These are phyloP conservation scores for Cyphomyrus plagiostoma DNA, from an alignment of 2,113 vertebrate species.

Conservation along the genomic window DNA sequence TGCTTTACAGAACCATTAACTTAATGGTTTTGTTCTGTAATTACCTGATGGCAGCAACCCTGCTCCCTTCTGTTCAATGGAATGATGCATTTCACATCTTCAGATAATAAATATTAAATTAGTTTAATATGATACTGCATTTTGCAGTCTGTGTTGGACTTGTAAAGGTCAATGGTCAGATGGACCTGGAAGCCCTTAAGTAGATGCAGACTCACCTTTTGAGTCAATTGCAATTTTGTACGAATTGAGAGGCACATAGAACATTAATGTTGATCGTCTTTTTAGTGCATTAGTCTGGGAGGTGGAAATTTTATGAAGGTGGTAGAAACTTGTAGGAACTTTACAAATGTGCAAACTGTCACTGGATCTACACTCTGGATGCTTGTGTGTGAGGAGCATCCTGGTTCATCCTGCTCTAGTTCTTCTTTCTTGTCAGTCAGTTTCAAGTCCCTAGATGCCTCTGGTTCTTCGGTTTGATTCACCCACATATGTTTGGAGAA, in stretches of 20 bases:
- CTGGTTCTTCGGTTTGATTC: background rate
- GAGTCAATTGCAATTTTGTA: background rate
- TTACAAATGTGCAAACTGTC: background rate
- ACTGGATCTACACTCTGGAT: background rate
- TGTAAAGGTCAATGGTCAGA: background rate
- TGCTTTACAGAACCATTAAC: background rate
- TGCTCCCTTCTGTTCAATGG: background rate
- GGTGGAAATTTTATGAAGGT: background rate
- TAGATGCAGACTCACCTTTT: background rate
- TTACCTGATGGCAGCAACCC: background rate
- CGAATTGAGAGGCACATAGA: background rate
- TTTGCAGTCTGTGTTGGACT: background rate
- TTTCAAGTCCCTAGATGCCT: background rate
- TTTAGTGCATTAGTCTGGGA: background rate
- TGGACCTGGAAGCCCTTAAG: background rate
- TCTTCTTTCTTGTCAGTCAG: background rate
- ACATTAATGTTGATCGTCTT: background rate
- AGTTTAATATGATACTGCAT: background rate
- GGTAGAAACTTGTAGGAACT: background rate
- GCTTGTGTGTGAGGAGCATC: background rate
- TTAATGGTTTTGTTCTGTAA: constrained; percentile 12
- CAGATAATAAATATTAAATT: background rate
- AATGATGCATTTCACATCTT: background rate
- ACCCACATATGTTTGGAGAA: background rate
- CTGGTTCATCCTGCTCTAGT: background rate